A percentile compares a stretch with the other conserved stretches of the same genome.
These are phyloP conservation scores for Pilophorus perplexus DNA, from an alignment of 2,888 invertebrate genomes.

Conservation along the genomic window DNA sequence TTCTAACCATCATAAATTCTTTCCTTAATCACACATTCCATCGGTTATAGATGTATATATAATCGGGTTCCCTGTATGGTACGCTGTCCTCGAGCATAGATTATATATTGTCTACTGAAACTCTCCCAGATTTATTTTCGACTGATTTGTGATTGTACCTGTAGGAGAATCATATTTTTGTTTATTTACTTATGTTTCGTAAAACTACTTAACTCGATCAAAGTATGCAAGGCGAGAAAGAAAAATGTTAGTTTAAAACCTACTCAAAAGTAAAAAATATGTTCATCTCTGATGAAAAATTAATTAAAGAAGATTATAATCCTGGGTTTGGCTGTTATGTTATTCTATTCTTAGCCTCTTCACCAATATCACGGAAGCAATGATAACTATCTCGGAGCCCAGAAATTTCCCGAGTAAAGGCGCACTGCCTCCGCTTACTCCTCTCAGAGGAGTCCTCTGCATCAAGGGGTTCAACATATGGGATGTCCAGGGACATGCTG, in stretches of 20 bases:
- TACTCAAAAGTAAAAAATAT: conserved; percentile 11
- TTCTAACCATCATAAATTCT: background rate
- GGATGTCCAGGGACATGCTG: no score
- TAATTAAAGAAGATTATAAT: conserved; percentile 16
- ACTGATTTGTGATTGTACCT: conserved; percentile 6
- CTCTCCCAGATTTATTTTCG: background rate
- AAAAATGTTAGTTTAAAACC: conserved; percentile 4
- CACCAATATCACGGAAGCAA: no score
- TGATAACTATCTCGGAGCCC: no score
- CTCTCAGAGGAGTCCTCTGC: no score
- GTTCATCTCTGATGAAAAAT: conserved; percentile 13
- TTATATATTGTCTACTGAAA: no score
- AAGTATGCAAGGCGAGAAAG: background rate
- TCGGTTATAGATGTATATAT: conserved; percentile 1
- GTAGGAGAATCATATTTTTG: conserved; percentile 1
- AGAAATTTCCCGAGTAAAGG: no score
- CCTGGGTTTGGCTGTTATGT: background rate
- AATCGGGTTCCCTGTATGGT: no score
- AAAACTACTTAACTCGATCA: background rate
- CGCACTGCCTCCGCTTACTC: no score
- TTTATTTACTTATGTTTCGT: conserved; percentile 7
- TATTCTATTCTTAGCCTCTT: no score
- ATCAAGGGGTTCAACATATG: no score
- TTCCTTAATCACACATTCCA: conserved; percentile 3
- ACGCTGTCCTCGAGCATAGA: no score